Evolutionary conservation across 2,888 invertebrate genomes (phyloP), one percentile per base, ranked within the genome.

Genomic region (Brenthis ino): DNA sequence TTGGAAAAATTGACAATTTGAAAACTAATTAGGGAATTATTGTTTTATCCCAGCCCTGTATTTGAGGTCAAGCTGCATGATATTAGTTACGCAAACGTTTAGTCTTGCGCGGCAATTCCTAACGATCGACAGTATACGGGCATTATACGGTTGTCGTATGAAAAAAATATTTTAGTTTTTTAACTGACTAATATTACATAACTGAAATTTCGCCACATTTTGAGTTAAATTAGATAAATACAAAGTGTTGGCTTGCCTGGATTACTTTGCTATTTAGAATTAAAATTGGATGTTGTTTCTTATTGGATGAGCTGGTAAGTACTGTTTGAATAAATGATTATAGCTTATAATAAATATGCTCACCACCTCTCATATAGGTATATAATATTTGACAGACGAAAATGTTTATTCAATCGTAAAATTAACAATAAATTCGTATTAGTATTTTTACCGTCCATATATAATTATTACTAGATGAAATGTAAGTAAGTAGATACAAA

Each of bases 61-160:
- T 68, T 47, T 54, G 57, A 68, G 61, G 67, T 63, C 63, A 57
- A 48, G 24, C 63, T 47, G 14, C 20, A 48, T 53, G 64, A 51
- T 64, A 58, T 48, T 64, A 57, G 53, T 55, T 64, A 64, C n/a
- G 63, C 48, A 50, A 55, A 56, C 51, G 51, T 67, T 37, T 69
- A 71, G 71, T 69, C 24, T 66, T 54, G 37, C 69, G 71, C 71
- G 67, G 61, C 57, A 13, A 57, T 67, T 69, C 66, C 50, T 65
- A 57, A 48, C 24, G 58, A 69, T 64, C 58, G 53, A 65, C 16
- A 63, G 61, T 58, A 64, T 24, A 47, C 61, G 53, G 24, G 16
- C 20, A 50, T 56, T 20, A 16, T 12, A 60, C 48, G 16, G 47
- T 13, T 16, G 16, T 47, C 24, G 28, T 28, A 50, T 60, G 11